Evolutionary conservation across 2,113 vertebrate species (phyloP), one percentile per base, ranked within the genome.

Genomic region (Synchiropus splendidus): DNA sequence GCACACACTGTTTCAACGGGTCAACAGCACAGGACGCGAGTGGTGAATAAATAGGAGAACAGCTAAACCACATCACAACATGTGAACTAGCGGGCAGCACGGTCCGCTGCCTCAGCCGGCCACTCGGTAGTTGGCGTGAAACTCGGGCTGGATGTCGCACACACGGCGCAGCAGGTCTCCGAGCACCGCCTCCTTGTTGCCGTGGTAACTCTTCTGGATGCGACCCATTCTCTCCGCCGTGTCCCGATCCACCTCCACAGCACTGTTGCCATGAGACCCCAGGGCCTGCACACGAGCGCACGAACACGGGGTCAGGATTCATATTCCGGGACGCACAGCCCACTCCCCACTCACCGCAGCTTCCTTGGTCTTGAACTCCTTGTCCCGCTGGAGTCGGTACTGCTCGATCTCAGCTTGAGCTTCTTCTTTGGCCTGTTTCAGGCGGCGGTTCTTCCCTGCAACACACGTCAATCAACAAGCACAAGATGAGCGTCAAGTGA

Each of bases 341-440:
- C 12, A 3, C 5, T 35, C 14, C 18, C 16, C 6, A 31, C 78
- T 72, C 83, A 79, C 95, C 16, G 92, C 92, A 5, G 89, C 91
- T 69, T 98, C 93, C 61, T 97, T 97, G 57, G 89, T 91, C 79
- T 98, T 98, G 78, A 99, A 99, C 52, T 99, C 94, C 49, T 94
- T 96, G 67, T 99, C 93, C 15, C 94, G 85, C 80, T 97, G 94
- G 43, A 97, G 80, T 9, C 95, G 91, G 47, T 98, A 98, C 63
- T 98, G 94, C 44, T 98, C 95, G 6, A 98, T 96, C 80, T 98
- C 95, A 0, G 92, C 94, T 76, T 99, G 95, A 1, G 95, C 95
- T 45, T 99, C 95, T 69, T 99, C 95, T 59, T 99, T 99, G 1
- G 95, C 95, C 82, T 98, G 94, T 74, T 97, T 97, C 87, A 99